Evolutionary conservation across 1,140 invertebrate species (phyloP), one percentile per base, ranked within the genome.

Genomic region (Teleogryllus occipitalis): DNA sequence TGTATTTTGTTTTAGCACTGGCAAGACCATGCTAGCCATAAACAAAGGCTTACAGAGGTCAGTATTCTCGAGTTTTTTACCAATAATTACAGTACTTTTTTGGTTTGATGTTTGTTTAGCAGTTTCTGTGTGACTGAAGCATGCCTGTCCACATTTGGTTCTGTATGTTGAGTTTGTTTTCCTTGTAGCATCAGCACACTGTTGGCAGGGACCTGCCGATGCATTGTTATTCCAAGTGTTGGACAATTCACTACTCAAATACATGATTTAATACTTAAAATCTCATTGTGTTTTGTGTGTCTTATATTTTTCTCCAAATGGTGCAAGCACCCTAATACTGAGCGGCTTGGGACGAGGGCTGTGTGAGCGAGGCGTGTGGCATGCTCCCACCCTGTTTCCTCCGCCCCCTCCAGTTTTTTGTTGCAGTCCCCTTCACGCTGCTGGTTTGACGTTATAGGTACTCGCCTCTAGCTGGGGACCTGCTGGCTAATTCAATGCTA

Each of bases 401-500:
- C 10, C 7, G 47, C 10, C 76, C n/a, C 21, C 7, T 49, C 76
- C 76, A 49, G 27, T n/a, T 49, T 14, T 18, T 47, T 77, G 75
- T 77, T 47, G 39, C 74, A 75, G 74, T 74, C 15, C 74, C 46
- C 74, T 79, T 49, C 73, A 79, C 75, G 46, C 48, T 48, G 74
- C 47, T 75, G 79, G 79, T 80, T 80, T 80, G 75, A 27, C 75
- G 7, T 87, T 89, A 79, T 87, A 95, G 96, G 89, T 98, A 98
- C 89, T 98, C 96, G 84, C 97, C 97, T 83, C 89, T 98, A 87
- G 95, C 96, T 83, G 95, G 95, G 86, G 96, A 97, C 87, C 89
- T 97, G 81, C 89, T 97, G 83, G 94, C 95, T 81, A 95, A 95
- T 85, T 93, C 94, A 73, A 93, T 96, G 89, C 89, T 96, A 82